Conservation (phyloP, 1,140 invertebrate species). For the Nasonia longicornis region DNA sequence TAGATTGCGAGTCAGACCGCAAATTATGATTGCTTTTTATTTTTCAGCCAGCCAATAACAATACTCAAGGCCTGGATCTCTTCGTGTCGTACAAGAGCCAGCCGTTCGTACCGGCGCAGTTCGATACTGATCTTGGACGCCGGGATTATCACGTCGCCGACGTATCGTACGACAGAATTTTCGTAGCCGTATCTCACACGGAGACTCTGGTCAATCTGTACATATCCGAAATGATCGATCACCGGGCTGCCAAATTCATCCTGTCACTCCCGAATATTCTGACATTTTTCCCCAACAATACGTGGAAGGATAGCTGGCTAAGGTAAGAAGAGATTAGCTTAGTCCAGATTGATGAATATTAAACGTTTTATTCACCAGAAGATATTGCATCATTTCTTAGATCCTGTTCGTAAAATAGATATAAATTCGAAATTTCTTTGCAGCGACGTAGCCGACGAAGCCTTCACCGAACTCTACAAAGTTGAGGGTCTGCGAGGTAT, state of each 20-base stretch:
- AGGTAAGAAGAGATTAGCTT: conserved; percentile 71
- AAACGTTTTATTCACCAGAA: neutral
- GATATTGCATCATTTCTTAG: neutral
- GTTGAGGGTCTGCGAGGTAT: conserved; percentile 88
- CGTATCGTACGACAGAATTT: conserved; percentile 82
- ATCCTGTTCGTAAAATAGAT: too few species aligned
- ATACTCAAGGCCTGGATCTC: conserved; percentile 74
- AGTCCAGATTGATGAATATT: too few species aligned
- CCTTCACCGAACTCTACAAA: conserved; percentile 91
- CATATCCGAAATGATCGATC: conserved; percentile 74
- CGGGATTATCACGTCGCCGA: conserved; percentile 87
- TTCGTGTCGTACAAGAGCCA: conserved; percentile 82
- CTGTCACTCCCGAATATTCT: conserved; percentile 86
- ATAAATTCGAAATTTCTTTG: conserved; percentile 49
- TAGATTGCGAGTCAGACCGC: neutral
- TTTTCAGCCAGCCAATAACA: conserved; percentile 32
- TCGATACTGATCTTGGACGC: conserved; percentile 76
- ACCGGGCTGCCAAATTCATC: conserved; percentile 75
- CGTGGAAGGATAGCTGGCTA: conserved; percentile 85
- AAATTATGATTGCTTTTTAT: conserved; percentile 52
- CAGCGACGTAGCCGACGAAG: conserved; percentile 82
- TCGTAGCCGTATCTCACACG: conserved; percentile 87
- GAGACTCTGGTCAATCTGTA: conserved; percentile 83
- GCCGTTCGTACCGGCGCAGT: conserved; percentile 79
- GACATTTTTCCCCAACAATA: conserved; percentile 84